phyloP scores from a whole-genome alignment of 2,113 vertebrate species.

The Chloebia gouldiae region DNA sequence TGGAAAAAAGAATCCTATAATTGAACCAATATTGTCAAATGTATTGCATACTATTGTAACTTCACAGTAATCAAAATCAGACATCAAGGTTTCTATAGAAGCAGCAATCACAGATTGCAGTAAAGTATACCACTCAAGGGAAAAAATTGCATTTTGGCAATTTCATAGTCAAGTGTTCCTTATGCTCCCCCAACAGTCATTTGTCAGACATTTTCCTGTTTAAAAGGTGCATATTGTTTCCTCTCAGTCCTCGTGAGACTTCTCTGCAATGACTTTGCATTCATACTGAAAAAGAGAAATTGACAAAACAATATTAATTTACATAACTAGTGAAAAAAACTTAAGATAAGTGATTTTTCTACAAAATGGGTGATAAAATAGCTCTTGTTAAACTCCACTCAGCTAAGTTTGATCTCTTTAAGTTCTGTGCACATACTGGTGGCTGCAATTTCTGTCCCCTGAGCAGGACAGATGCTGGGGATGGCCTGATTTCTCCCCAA shows the following conservation, averaged over 20 bases:
- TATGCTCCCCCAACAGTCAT: conserved; percentile 55
- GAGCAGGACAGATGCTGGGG: neutral
- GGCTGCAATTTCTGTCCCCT: neutral
- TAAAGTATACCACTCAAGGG: conserved; percentile 61
- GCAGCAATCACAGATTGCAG: conserved; percentile 87
- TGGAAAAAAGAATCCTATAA: conserved; percentile 63
- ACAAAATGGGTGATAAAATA: neutral
- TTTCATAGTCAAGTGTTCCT: conserved; percentile 67
- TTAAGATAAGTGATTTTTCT: neutral
- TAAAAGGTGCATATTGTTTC: conserved; percentile 50
- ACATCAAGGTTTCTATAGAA: conserved; percentile 69
- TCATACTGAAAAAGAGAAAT: conserved; percentile 86
- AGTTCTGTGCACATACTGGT: neutral
- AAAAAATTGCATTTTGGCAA: conserved; percentile 74
- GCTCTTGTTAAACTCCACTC: neutral
- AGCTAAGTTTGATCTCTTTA: neutral
- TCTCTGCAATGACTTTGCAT: conserved; percentile 88
- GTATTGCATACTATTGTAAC: conserved; percentile 61
- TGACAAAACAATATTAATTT: neutral
- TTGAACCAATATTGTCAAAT: conserved; percentile 63
- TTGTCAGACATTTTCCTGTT: conserved; percentile 45
- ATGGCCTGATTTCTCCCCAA: neutral
- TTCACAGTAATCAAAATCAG: conserved; percentile 75
- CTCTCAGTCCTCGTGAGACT: conserved; percentile 89
- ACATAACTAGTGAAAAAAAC: neutral